These are phyloP conservation scores for Sprattus sprattus DNA, from an alignment of 2,113 vertebrate species.

Conservation along the genomic window DNA sequence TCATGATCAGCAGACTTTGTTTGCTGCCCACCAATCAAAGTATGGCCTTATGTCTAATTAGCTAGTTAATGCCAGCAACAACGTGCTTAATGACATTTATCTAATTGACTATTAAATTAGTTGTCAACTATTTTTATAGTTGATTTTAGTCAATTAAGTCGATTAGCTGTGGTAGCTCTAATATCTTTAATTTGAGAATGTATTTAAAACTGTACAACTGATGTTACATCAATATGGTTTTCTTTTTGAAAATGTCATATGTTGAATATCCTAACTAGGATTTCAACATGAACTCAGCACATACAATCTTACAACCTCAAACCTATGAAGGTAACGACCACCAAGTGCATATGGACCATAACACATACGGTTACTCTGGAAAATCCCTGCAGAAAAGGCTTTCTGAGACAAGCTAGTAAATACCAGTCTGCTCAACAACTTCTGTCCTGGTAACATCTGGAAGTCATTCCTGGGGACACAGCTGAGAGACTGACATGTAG, in stretches of 20 bases:
- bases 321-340: not conserved
- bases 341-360: not conserved
- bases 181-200: no score
- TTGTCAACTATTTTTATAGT: no score
- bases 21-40: no score
- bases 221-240: not conserved
- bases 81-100: no score
- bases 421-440: not conserved
- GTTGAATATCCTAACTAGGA: not conserved
- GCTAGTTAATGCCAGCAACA: no score
- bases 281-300: not conserved
- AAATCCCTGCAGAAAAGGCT: not conserved
- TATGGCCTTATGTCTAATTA: no score
- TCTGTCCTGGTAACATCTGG: conserved; percentile 28
- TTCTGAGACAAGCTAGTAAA: conserved; percentile 11
- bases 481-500: conserved; percentile 4
- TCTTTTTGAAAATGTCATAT: not conserved
- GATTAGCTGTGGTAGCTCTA: no score
- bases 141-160: no score
- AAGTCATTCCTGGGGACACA: conserved; percentile 22
- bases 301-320: not conserved
- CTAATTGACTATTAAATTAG: no score
- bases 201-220: not conserved
- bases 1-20: no score
- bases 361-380: not conserved